A percentile compares a stretch with the other conserved stretches of the same genome.
These are phyloP conservation scores for Epinephelus cyanopodus DNA, from an alignment of 2,113 vertebrate species.

Conservation along the genomic window DNA sequence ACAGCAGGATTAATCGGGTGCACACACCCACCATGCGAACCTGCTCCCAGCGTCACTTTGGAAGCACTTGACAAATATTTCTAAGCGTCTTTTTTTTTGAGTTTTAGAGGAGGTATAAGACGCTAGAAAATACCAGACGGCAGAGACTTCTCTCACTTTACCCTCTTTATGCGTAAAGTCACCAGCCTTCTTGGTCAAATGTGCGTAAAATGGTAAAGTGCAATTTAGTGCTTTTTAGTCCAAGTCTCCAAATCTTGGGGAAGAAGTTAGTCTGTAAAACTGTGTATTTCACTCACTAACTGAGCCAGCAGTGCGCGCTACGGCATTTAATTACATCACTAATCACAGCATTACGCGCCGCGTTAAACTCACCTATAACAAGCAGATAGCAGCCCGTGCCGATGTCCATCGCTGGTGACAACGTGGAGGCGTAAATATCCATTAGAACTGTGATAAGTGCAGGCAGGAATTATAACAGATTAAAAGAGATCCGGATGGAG, in stretches of 20 bases:
- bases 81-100: not conserved
- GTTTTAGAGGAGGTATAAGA: not conserved
- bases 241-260: not conserved
- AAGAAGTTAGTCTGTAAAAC: not conserved
- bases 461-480: not conserved
- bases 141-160: not conserved
- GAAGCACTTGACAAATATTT: not conserved
- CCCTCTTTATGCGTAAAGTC: too few species aligned
- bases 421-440: slow-evolving; percentile 86
- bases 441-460: slow-evolving; percentile 31
- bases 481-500: not conserved
- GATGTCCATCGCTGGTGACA: slow-evolving; percentile 88
- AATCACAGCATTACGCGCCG: not conserved
- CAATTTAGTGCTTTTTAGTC: not conserved
- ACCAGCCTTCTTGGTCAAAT: not conserved
- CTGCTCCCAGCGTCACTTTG: not conserved
- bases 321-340: not conserved
- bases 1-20: not conserved
- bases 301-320: not conserved
- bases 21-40: too few species aligned
- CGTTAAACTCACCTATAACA: slow-evolving; percentile 83
- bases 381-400: slow-evolving; percentile 86
- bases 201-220: not conserved
- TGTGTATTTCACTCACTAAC: not conserved
- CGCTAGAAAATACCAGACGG: too few species aligned